These are phyloP conservation scores for Sturmia bella DNA, from an alignment of 2,888 invertebrate genomes.

Conservation along the genomic window DNA sequence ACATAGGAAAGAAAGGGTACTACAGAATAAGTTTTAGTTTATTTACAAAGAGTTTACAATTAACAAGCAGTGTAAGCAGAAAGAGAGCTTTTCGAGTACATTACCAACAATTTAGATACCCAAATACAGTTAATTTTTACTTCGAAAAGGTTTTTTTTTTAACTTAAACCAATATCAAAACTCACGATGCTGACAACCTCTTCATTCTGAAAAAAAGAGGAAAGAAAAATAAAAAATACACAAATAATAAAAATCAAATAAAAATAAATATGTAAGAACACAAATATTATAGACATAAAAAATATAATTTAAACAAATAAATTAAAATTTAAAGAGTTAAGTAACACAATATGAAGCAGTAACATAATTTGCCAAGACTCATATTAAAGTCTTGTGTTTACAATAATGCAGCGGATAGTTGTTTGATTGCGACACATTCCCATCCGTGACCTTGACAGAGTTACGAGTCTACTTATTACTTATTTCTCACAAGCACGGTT, in stretches of 20 bases:
- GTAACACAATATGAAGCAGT: constrained; percentile 29
- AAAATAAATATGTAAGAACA: constrained; percentile 62
- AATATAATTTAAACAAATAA: constrained; percentile 13
- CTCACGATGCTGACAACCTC: constrained; percentile 82
- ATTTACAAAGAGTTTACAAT: constrained; percentile 28
- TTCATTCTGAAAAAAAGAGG: constrained; percentile 81
- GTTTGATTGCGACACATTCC: constrained; percentile 34
- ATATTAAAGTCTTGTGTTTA: constrained; percentile 3
- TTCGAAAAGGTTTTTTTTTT: constrained; percentile 14
- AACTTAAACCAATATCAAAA: constrained; percentile 73
- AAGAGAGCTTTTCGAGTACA: constrained; percentile 41
- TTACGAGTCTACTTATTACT: background rate
- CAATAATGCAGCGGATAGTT: background rate
- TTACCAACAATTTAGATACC: constrained; percentile 55
- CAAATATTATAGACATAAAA: constrained; percentile 32
- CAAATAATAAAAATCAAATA: constrained; percentile 65
- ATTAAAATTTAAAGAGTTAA: constrained; percentile 5
- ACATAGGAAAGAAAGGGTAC: background rate
- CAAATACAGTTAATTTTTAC: constrained; percentile 26
- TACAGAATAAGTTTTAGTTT: background rate
- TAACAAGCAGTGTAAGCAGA: constrained; percentile 42
- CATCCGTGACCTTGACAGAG: constrained; percentile 30
- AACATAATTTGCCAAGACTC: constrained; percentile 21
- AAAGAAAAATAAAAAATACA: constrained; percentile 74
- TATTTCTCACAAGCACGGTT: background rate